Evolutionary conservation across 2,888 invertebrate genomes (phyloP).

Genomic region (Ectemnius continuus): DNA sequence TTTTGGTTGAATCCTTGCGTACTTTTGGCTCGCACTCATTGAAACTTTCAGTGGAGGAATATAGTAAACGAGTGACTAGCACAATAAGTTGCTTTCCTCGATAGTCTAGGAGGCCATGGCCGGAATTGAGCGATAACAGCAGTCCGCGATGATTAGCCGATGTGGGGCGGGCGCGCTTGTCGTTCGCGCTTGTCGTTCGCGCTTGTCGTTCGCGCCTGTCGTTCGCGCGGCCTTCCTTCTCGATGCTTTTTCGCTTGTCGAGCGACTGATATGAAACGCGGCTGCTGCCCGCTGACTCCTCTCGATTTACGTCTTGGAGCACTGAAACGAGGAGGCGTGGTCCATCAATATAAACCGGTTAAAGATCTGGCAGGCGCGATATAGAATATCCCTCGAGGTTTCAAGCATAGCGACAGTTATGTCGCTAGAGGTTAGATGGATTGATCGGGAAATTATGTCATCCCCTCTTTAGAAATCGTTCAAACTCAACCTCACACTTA

Average conservation of each 20-base stretch:
- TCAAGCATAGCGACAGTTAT: constrained; percentile 26
- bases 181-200: too few relatives aligned
- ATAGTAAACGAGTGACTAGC: too few relatives aligned
- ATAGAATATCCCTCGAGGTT: constrained; percentile 20
- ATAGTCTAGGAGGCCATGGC: too few relatives aligned
- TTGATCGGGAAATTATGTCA: background rate
- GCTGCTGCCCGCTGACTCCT: background rate
- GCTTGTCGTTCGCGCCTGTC: background rate
- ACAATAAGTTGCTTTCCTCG: too few relatives aligned
- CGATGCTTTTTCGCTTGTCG: constrained; percentile 10
- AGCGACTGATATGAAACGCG: constrained; percentile 6
- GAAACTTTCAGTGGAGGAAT: too few relatives aligned
- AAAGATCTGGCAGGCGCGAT: constrained; percentile 41
- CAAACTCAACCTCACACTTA: background rate
- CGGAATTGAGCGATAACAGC: background rate
- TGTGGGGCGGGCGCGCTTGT: too few relatives aligned
- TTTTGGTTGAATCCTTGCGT: too few relatives aligned
- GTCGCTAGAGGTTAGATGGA: too few relatives aligned
- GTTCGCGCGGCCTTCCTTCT: background rate
- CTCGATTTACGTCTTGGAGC: constrained; percentile 40
- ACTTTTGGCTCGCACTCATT: too few relatives aligned
- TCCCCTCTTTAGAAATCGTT: background rate
- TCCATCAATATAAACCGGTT: constrained; percentile 55
- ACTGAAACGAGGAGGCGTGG: constrained; percentile 62
- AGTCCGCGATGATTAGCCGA: too few relatives aligned